Conservation (phyloP, 2,113 vertebrate species). For the Plecturocebus donacophilus region DNA sequence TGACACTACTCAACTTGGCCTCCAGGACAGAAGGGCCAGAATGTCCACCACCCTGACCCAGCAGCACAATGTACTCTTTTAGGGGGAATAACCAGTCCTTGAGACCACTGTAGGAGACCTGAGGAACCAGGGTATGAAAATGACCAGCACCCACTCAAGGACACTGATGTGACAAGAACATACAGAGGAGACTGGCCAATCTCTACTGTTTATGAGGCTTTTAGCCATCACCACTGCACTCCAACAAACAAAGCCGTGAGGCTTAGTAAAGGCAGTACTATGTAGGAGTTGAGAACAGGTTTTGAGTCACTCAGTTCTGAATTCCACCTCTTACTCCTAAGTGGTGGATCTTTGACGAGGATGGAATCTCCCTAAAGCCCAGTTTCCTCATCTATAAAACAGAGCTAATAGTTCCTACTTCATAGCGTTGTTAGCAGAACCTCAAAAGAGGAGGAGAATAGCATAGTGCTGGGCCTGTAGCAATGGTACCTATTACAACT, state of each 20-base stretch:
- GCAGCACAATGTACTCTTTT: neutral
- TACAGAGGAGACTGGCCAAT: neutral
- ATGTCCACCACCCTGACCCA: neutral
- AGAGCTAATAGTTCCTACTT: neutral
- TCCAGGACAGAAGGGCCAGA: neutral
- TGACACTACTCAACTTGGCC: neutral
- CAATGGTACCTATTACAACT: neutral
- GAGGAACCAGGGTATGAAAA: neutral
- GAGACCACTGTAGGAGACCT: neutral
- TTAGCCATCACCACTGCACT: neutral
- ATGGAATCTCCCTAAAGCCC: neutral
- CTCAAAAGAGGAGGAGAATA: neutral
- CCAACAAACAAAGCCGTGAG: neutral
- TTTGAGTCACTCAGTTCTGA: neutral
- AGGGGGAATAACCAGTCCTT: neutral
- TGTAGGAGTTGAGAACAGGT: neutral
- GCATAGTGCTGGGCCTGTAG: neutral
- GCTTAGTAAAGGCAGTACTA: neutral
- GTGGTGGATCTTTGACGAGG: neutral
- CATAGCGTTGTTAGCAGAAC: neutral
- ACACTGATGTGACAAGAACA: neutral
- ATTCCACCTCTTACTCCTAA: neutral
- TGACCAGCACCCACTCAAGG: neutral
- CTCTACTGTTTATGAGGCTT: neutral
- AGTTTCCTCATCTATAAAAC: neutral